phyloP scores from a whole-genome alignment of 1,140 invertebrate species.

The Aphidius ervi region DNA sequence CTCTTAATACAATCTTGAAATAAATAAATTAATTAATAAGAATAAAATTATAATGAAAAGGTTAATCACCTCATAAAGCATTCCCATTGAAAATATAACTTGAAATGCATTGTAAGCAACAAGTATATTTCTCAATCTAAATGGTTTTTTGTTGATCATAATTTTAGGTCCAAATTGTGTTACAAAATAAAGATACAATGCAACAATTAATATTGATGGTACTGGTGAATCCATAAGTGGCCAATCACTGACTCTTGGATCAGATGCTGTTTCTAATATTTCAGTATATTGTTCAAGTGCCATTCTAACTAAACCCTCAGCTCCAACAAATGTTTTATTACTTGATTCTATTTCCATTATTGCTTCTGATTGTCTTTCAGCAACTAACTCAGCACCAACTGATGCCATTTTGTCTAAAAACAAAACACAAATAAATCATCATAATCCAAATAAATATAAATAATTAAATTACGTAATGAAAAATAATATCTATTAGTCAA shows the following conservation, averaged over 20 bases:
- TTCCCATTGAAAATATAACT: constrained; percentile 78
- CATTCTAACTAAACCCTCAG: constrained; percentile 57
- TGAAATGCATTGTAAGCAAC: constrained; percentile 88
- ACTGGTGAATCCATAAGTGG: constrained; percentile 85
- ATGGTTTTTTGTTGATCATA: constrained; percentile 86
- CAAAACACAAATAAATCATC: constrained; percentile 3
- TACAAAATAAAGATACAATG: constrained; percentile 76
- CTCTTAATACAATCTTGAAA: too few species aligned
- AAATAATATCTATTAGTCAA: too few species aligned
- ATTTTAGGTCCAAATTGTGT: constrained; percentile 76
- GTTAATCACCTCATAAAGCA: constrained; percentile 80
- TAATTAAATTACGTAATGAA: not conserved
- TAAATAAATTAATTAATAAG: too few species aligned
- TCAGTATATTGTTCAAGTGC: constrained; percentile 58
- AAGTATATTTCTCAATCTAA: constrained; percentile 73
- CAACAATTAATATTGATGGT: constrained; percentile 77
- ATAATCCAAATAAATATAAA: not conserved
- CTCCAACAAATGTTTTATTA: constrained; percentile 45
- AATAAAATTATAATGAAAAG: constrained; percentile 4
- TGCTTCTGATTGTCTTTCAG: constrained; percentile 42
- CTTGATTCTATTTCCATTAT: constrained; percentile 36
- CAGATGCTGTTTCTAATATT: constrained; percentile 60
- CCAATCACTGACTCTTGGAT: constrained; percentile 86
- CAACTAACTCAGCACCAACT: constrained; percentile 49
- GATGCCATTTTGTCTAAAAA: constrained; percentile 46